Base-by-base conservation (phyloP, 2,797 vertebrate genomes). In the Oreortyx pictus region DNA sequence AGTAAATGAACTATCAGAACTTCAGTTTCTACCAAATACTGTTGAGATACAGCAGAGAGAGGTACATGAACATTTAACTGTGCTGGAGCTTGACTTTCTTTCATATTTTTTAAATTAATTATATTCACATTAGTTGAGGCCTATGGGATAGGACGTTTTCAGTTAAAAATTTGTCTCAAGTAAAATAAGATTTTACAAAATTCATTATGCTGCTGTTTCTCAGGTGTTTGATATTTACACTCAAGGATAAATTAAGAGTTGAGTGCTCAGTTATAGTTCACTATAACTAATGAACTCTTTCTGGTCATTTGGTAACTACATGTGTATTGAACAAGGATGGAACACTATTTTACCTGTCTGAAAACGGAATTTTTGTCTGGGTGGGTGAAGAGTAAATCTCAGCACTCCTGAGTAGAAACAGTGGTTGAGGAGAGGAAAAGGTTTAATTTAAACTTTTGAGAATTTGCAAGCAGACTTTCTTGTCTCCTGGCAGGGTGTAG, bases 41-140 rank as follows among this genome's bases (percentile, higher is more conserved):
- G n/a, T 97, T 89, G 97, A 98, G 85, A 78, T 67, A 9, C 96
- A 98, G 57, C 96, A 89, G 80, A 96, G 96, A 83, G 96, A 98
- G 97, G 97, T 98, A 97, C 95, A 74, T 11, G 65, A 77, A 75
- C 50, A 61, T 19, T 1, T 11, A 35, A 27, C 3, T 24, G 33
- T 43, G n/a, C 7, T 64, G 39, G 27, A 64, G 39, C 27, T 31
- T 12, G 27, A 7, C 61, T 43, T 41, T 13, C 17, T 29, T 43
- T 12, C 0, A 37, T 66, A 2, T 0, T 62, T 85, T 89, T 56
- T 70, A 2, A 46, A 1, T 79, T 57, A 39, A 39, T 39, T 39
- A 39, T 39, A 39, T 39, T 46, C 2, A 0, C 60, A 57, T 29
- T 56, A 71, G 20, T 27, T 12, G 39, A 78, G 22, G 7, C 10